Conservation (phyloP, 2,888 invertebrate genomes). For the Caenorhabditis sp. region DNA sequence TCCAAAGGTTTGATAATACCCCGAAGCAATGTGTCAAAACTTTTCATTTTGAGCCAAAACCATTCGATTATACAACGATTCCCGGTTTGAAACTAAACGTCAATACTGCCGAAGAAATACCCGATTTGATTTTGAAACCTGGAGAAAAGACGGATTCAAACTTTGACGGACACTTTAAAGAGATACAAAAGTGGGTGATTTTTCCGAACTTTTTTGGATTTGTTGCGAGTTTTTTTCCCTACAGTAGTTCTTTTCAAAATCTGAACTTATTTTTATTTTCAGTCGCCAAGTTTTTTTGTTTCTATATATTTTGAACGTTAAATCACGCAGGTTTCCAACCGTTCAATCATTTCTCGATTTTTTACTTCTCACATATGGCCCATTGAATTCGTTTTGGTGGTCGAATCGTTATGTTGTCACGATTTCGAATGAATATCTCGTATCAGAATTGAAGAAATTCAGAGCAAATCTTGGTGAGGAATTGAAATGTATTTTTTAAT, state of each 20-base stretch:
- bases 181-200: conserved; percentile 16
- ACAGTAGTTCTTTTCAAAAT: not conserved
- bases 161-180: conserved; percentile 18
- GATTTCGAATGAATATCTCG: conserved; percentile 17
- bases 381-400: conserved; percentile 35
- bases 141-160: conserved; percentile 5
- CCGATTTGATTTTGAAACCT: conserved; percentile 13
- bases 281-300: too few relatives aligned
- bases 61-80: conserved; percentile 62
- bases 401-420: conserved; percentile 23
- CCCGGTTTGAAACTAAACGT: conserved; percentile 45
- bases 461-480: not conserved
- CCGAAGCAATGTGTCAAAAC: not conserved
- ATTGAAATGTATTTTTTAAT: too few relatives aligned
- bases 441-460: conserved; percentile 22
- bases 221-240: too few relatives aligned
- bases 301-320: too few relatives aligned
- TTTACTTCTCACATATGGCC: conserved; percentile 22
- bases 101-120: conserved; percentile 23
- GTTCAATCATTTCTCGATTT: conserved; percentile 22
- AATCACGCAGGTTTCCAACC: conserved; percentile 3
- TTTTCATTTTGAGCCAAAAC: conserved; percentile 49
- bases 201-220: too few relatives aligned
- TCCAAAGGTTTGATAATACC: conserved; percentile 44
- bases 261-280: not conserved